A percentile compares a stretch with the other conserved stretches of the same genome.
These are phyloP conservation scores for Arizona elegans DNA, from an alignment of 2,113 vertebrate species.

Conservation along the genomic window DNA sequence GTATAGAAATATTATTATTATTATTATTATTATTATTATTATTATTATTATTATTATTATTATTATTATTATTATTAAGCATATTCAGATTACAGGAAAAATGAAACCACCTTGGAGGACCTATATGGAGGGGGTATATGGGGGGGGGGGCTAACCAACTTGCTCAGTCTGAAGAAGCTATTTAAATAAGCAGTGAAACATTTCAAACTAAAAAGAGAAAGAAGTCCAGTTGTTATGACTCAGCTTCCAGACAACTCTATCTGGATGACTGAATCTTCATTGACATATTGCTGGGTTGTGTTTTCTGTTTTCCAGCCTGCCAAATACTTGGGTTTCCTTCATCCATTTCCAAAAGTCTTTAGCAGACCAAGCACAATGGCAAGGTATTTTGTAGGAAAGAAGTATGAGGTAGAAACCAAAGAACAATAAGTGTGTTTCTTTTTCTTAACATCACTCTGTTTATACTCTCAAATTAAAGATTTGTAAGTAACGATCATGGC, in stretches of 20 bases:
- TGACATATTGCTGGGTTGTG: neutral
- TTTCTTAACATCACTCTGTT: constrained; percentile 24
- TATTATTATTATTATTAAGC: no score
- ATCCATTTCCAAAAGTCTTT: neutral
- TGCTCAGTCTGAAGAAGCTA: neutral
- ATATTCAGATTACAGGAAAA: no score
- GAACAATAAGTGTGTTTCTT: neutral
- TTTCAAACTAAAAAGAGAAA: neutral
- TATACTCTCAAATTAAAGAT: constrained; percentile 49
- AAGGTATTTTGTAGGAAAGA: neutral
- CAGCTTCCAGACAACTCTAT: neutral
- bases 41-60: no score
- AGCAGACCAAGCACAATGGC: neutral
- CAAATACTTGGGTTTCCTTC: neutral
- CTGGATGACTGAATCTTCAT: neutral
- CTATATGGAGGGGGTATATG: neutral
- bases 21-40: no score
- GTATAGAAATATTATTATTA: no score
- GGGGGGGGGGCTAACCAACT: neutral
- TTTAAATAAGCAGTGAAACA: neutral
- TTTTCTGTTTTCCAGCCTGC: neutral
- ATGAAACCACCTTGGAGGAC: no score
- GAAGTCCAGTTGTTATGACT: neutral
- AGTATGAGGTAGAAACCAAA: constrained; percentile 21
- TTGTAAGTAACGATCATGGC: constrained; percentile 49